phyloP scores from a whole-genome alignment of 1,140 invertebrate species.

The Mya arenaria region DNA sequence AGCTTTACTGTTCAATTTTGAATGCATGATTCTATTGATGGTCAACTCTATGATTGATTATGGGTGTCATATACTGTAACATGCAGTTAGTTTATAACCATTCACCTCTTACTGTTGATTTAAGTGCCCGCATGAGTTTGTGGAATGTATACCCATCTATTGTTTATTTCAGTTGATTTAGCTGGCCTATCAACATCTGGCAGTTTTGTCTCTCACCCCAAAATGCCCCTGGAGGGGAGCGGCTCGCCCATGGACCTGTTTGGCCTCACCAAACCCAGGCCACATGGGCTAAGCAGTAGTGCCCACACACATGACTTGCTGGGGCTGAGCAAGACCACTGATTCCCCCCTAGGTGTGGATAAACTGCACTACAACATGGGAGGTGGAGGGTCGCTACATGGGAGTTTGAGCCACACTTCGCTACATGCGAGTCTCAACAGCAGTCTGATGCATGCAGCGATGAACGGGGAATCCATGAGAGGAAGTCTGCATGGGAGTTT shows the following conservation, averaged over 20 bases:
- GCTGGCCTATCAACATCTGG: conserved; percentile 65
- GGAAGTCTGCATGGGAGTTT: conserved; percentile 13
- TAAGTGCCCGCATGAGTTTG: no score
- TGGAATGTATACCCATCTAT: no score
- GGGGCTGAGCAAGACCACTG: conserved; percentile 63
- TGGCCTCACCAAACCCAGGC: conserved; percentile 62
- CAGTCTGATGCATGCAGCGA: background rate
- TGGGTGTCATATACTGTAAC: no score
- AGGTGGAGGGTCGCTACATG: conserved; percentile 32
- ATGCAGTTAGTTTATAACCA: no score
- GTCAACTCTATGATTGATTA: no score
- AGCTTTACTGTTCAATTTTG: no score
- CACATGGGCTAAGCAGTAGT: conserved; percentile 60
- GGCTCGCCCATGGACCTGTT: conserved; percentile 71
- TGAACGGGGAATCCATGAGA: background rate
- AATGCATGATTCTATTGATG: no score
- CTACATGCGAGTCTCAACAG: conserved; percentile 33
- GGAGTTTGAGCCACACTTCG: conserved; percentile 35
- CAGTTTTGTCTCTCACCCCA: conserved; percentile 57
- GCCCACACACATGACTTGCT: conserved; percentile 72
- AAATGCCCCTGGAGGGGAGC: conserved; percentile 61
- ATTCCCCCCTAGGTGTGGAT: background rate
- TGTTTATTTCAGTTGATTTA: conserved; percentile 72
- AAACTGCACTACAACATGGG: conserved; percentile 22
- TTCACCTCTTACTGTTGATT: no score